Conservation (phyloP, 2,888 invertebrate genomes). For the Rhopalosiphum nymphaeae region DNA sequence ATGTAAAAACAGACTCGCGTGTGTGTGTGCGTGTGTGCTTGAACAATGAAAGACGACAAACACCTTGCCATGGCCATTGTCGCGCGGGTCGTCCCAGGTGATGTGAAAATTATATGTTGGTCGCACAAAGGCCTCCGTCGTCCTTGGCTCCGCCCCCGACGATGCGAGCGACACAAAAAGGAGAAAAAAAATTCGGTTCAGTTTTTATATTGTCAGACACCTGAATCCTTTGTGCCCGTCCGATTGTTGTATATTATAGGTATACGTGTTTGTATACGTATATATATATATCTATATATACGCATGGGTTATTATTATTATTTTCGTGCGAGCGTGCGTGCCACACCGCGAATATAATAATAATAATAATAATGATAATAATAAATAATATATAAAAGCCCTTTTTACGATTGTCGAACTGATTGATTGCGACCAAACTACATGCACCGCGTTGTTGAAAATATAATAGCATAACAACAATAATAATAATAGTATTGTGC, state of each 20-base stretch:
- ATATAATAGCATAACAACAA: neutral
- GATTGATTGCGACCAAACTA: constrained; percentile 50
- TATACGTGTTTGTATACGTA: neutral
- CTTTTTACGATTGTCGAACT: constrained; percentile 49
- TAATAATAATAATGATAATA: neutral
- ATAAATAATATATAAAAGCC: constrained; percentile 18
- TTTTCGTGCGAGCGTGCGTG: constrained; percentile 12
- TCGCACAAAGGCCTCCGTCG: constrained; percentile 41
- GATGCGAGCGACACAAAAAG: neutral
- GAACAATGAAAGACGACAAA: constrained; percentile 46
- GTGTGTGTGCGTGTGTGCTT: neutral
- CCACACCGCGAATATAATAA: constrained; percentile 16
- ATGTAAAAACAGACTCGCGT: neutral
- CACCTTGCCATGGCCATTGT: constrained; percentile 57
- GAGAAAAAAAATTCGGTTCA: constrained; percentile 3
- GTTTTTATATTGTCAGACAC: constrained; percentile 54
- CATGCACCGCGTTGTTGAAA: constrained; percentile 8
- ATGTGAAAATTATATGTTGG: constrained; percentile 55
- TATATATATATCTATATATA: neutral
- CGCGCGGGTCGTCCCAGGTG: constrained; percentile 34
- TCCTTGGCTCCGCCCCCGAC: constrained; percentile 49
- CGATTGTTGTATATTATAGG: neutral
- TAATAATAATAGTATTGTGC: neutral
- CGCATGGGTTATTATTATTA: neutral
- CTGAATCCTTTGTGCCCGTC: constrained; percentile 44